These are phyloP conservation scores for Campopleginae sp. DNA, from an alignment of 2,888 invertebrate species.

Conservation along the genomic window DNA sequence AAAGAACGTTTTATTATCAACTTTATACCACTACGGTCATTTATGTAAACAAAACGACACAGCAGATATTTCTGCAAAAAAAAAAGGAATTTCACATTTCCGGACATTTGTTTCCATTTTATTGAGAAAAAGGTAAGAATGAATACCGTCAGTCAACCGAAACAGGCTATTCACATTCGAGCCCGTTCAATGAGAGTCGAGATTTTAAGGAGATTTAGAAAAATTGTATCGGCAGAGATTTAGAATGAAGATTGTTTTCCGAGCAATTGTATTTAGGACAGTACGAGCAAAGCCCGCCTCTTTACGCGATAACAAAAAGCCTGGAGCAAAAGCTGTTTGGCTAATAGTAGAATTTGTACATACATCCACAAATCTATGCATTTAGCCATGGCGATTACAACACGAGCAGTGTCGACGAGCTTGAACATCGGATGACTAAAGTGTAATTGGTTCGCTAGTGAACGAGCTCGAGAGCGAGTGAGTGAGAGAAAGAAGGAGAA, in stretches of 20 bases:
- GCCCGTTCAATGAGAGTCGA: not conserved
- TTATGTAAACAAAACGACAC: not conserved
- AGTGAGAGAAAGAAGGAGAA: conserved; percentile 11
- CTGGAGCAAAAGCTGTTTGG: conserved; percentile 10
- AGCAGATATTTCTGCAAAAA: not conserved
- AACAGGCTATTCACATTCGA: not conserved
- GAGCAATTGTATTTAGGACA: conserved; percentile 1
- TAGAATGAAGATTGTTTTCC: not conserved
- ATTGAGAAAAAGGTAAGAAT: not conserved
- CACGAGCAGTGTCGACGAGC: conserved; percentile 6
- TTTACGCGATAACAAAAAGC: conserved; percentile 11
- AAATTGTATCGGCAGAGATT: not conserved
- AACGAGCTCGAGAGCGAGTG: conserved; percentile 27
- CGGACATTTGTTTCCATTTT: not conserved
- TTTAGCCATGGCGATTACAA: conserved; percentile 6
- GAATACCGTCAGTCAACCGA: too few relatives aligned
- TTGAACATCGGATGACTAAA: conserved; percentile 40
- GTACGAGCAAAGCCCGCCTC: not conserved
- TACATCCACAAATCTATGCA: not conserved
- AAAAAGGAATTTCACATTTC: not conserved
- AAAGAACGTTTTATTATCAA: conserved; percentile 21
- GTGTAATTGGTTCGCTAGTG: conserved; percentile 43
- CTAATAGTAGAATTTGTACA: conserved; percentile 20
- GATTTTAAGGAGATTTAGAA: not conserved
- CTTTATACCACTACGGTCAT: not conserved